Evolutionary conservation across 2,888 invertebrate genomes (phyloP), one percentile per base, ranked within the genome.

Genomic region (Cinara cedri): DNA sequence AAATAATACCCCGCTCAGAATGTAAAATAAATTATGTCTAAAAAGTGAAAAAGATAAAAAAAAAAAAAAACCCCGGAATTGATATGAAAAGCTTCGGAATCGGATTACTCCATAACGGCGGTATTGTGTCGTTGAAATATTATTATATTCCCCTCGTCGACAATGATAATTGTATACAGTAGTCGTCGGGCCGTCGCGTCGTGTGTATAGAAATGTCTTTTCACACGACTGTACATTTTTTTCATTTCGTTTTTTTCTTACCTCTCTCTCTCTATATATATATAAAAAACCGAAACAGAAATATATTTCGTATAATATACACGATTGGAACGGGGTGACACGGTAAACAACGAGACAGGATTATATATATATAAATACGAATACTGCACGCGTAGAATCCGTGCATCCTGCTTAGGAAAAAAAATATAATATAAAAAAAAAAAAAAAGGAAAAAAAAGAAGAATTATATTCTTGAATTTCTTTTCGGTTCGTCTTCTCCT

Each of bases 401-500:
- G 78, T 70, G 68, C 70, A 78, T 78, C 78, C 78, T 78, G 78
- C 78, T 78, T 78, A 78, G 57, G 34, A 44, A n/a, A n/a, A n/a
- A n/a, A n/a, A n/a, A n/a, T n/a, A n/a, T n/a, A n/a, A n/a, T 24
- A 72, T 34, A 3, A 8, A 34, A 19, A 54, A 19, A 14, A 66
- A 21, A 14, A 34, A 62, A 42, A 62, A 16, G 16, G 34, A 34
- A 34, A 62, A 51, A 68, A 34, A 54, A 34, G n/a, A 34, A 62
- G 63, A 54, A 65, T 74, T 74, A 65, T 65, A 65, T 63, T 54
- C 63, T 75, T 75, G 54, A 65, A 75, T 44, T 54, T 65, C 63
- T 54, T 63, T 54, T 44, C n/a, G 51, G 74, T 21, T 34, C 72
- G 19, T 65, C 49, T 75, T 42, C 24, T 14, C n/a, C n/a, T n/a